These are phyloP conservation scores for Typhlichthys subterraneus DNA, from an alignment of 2,797 vertebrate genomes.

Conservation along the genomic window DNA sequence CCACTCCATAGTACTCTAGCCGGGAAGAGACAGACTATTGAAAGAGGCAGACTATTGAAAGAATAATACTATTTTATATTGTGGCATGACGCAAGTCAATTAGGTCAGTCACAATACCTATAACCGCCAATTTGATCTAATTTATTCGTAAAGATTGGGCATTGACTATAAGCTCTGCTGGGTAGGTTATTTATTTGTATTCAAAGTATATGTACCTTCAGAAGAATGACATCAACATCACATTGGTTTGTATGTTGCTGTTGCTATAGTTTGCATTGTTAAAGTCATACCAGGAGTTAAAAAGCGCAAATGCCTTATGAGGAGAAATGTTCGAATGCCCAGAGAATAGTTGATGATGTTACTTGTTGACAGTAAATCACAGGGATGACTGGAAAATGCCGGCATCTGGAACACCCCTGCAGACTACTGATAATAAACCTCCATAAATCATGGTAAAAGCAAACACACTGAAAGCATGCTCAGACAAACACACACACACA, in stretches of 20 bases:
- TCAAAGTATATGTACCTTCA: background rate
- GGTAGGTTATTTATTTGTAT: slow-evolving; percentile 4
- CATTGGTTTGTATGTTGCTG: slow-evolving; percentile 14
- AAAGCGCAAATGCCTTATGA: slow-evolving; percentile 9
- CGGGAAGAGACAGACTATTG: too few relatives aligned
- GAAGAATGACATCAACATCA: slow-evolving; percentile 8
- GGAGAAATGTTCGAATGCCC: slow-evolving; percentile 24
- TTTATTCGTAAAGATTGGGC: slow-evolving; percentile 1
- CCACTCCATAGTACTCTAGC: slow-evolving; percentile 9
- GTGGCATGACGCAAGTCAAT: too few relatives aligned
- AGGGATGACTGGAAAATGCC: slow-evolving; percentile 54
- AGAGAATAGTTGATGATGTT: slow-evolving; percentile 54
- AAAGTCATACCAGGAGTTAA: slow-evolving; percentile 20
- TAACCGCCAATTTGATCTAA: background rate
- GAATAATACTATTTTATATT: too few relatives aligned
- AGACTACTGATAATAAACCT: slow-evolving; percentile 49
- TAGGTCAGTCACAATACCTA: too few relatives aligned
- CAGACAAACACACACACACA: slow-evolving; percentile 19
- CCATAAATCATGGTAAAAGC: slow-evolving; percentile 62
- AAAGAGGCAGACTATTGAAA: too few relatives aligned
- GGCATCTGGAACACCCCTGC: slow-evolving; percentile 64
- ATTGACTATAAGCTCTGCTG: too few relatives aligned
- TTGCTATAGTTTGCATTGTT: slow-evolving; percentile 2
- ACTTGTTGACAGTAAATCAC: slow-evolving; percentile 66
- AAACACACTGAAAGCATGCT: slow-evolving; percentile 50